Evolutionary conservation across 37 sponge, comb jelly and placozoan species (phyloP), one percentile per base, ranked within the genome.

Genomic region (Tethya wilhelma): DNA sequence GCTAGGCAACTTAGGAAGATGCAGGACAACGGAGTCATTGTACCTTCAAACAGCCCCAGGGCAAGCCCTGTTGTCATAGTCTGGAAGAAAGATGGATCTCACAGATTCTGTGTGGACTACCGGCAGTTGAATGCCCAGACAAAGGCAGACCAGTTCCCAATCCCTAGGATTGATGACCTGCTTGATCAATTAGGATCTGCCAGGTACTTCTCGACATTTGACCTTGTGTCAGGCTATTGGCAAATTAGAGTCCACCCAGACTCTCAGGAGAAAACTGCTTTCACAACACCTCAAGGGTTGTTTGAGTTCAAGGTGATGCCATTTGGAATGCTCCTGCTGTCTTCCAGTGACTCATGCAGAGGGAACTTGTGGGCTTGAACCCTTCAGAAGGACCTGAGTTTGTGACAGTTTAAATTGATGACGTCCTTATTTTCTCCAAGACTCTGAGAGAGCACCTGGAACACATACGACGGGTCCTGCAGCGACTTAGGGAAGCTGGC

Each of bases 191-290:
- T 69, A 26, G 36, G 69, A 22, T 23, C n/a, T 23, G 69, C 43
- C 5, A 4, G n/a, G 25, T 69, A 69, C n/a, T 42, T 69, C 12
- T 41, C 69, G 5, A 69, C 69, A 11, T 3, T 69, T 20, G 43
- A 69, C 25, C n/a, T 69, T n/a, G n/a, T n/a, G n/a, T n/a, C n/a
- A n/a, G n/a, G n/a, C n/a, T n/a, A n/a, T n/a, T n/a, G n/a, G n/a
- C n/a, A n/a, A n/a, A n/a, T n/a, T n/a, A n/a, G n/a, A 33, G 22
- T 30, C 9, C 68, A 67, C 26, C 38, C 41, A 8, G 38, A 33
- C 38, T 33, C 68, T 12, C 68, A 67, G 68, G 68, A 67, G 68
- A 67, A 67, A 39, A 33, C 68, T 22, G 68, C 68, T 6, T 60
- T 60, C 25, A 20, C 25, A 7, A 60, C 62, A 7, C 62, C 17